Evolutionary conservation across 1,140 invertebrate species (phyloP).

Genomic region (Drosophila novamexicana): DNA sequence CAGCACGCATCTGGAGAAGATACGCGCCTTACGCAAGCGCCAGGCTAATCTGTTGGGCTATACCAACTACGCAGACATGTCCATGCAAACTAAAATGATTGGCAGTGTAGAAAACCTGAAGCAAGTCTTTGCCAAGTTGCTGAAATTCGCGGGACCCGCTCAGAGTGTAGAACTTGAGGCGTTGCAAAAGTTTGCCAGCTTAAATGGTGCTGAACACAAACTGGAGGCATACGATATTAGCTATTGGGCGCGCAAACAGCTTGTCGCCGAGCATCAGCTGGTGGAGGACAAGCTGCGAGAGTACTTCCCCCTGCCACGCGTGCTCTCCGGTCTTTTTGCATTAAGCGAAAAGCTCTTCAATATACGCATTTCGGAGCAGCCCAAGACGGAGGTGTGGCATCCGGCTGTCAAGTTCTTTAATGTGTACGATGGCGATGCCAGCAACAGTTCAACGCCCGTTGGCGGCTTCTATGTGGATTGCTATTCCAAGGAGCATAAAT

Average conservation of each 20-base stretch:
- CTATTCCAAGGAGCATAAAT: conserved; percentile 87
- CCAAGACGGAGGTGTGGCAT: conserved; percentile 90
- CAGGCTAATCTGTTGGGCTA: conserved; percentile 92
- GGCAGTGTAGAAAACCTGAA: conserved; percentile 91
- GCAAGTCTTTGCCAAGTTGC: conserved; percentile 89
- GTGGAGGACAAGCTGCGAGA: conserved; percentile 90
- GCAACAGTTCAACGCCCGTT: conserved; percentile 86
- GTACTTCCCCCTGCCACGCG: conserved; percentile 93
- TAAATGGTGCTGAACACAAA: conserved; percentile 89
- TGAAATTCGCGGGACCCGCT: conserved; percentile 88
- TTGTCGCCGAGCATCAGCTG: conserved; percentile 87
- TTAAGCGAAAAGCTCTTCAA: conserved; percentile 92
- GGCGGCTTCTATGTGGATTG: conserved; percentile 94
- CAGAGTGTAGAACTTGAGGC: conserved; percentile 91
- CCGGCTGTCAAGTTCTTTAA: conserved; percentile 94
- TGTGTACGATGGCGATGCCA: conserved; percentile 89
- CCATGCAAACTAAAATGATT: conserved; percentile 98
- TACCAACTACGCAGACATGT: conserved; percentile 92
- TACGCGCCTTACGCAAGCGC: conserved; percentile 88
- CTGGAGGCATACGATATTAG: conserved; percentile 94
- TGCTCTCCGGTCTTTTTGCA: conserved; percentile 90
- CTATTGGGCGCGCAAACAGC: conserved; percentile 93
- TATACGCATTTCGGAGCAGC: conserved; percentile 91
- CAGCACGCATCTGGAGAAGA: conserved; percentile 91
- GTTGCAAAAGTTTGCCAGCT: conserved; percentile 90